These are phyloP conservation scores for Drosophila quadrilineata DNA, from an alignment of 1,140 invertebrate species.

Conservation along the genomic window DNA sequence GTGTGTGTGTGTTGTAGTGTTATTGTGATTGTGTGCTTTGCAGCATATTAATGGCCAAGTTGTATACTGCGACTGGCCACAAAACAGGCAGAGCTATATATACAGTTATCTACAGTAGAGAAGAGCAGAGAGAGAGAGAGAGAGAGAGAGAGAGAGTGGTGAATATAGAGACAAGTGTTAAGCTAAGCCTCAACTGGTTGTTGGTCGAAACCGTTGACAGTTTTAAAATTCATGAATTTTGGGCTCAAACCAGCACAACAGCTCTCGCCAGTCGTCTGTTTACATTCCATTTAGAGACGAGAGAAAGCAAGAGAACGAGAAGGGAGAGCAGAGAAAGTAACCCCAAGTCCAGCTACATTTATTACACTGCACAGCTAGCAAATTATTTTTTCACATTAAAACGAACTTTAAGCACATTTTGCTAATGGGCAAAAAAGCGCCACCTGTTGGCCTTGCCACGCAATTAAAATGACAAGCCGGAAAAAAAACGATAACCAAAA, in stretches of 20 bases:
- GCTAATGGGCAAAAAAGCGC: background rate
- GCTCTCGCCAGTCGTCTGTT: constrained; percentile 18
- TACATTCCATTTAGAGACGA: constrained; percentile 32
- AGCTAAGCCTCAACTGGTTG: too few species aligned
- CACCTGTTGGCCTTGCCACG: constrained; percentile 19
- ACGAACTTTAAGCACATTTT: background rate
- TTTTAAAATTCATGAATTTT: constrained; percentile 72
- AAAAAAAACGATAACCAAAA: background rate
- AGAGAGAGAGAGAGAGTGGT: too few species aligned
- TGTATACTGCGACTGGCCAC: background rate
- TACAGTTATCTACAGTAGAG: constrained; percentile 6
- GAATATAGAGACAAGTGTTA: too few species aligned
- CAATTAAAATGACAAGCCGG: constrained; percentile 18
- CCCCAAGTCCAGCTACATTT: too few species aligned
- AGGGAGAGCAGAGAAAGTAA: too few species aligned
- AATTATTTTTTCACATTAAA: constrained; percentile 3
- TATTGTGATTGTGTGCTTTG: constrained; percentile 1
- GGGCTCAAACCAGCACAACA: background rate
- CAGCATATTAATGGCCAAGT: constrained; percentile 54
- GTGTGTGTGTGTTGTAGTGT: constrained; percentile 2
- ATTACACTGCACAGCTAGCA: background rate
- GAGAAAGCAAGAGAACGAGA: background rate
- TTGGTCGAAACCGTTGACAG: constrained; percentile 22
- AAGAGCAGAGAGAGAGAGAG: too few species aligned
- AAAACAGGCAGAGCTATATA: constrained; percentile 3